These are phyloP conservation scores for Spermophilus dauricus DNA, from an alignment of 2,113 vertebrate genomes.

Conservation along the genomic window DNA sequence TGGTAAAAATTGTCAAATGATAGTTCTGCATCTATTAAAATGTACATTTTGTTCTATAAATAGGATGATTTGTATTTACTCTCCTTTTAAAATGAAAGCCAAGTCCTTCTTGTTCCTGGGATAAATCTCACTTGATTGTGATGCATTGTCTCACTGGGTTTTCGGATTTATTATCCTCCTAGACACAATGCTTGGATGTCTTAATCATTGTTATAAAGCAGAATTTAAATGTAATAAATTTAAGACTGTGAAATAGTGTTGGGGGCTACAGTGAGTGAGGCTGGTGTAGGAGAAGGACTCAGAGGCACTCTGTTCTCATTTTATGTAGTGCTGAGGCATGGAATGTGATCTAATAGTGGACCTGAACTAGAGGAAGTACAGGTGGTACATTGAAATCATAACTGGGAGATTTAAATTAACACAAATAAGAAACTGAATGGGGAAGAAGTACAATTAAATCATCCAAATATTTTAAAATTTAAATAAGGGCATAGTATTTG, in stretches of 20 bases:
- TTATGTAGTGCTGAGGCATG: not conserved
- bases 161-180: not conserved
- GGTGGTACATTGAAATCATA: not conserved
- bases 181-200: not conserved
- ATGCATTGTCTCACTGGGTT: not conserved
- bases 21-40: not conserved
- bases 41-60: not conserved
- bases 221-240: not conserved
- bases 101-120: not conserved
- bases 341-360: not conserved
- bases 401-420: not conserved
- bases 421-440: not conserved
- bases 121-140: not conserved
- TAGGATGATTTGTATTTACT: not conserved
- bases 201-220: not conserved
- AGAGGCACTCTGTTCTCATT: not conserved
- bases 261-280: not conserved
- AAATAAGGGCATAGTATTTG: not conserved
- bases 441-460: not conserved
- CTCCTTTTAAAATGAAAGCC: not conserved
- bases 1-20: not conserved
- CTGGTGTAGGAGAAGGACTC: not conserved
- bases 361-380: not conserved
- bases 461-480: slow-evolving; percentile 1
- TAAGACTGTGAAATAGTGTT: not conserved